Evolutionary conservation across 2,888 invertebrate genomes (phyloP).

Genomic region (Trachelus iudaicus): DNA sequence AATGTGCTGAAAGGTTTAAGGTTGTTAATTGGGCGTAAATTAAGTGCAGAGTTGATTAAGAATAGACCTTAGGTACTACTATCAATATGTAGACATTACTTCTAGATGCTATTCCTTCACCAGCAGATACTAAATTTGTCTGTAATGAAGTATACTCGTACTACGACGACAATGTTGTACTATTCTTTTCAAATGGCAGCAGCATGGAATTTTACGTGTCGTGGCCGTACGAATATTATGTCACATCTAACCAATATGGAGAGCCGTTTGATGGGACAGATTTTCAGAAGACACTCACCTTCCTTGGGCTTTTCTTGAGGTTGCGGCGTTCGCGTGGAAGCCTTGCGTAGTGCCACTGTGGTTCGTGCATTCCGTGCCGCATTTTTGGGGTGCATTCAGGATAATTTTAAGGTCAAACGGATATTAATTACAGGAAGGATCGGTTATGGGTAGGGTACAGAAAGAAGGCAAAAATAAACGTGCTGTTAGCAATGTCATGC

Average conservation of each 20-base stretch:
- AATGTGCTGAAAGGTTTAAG: constrained; percentile 21
- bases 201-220: background rate
- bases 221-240: background rate
- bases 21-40: background rate
- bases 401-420: constrained; percentile 19
- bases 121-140: background rate
- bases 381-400: constrained; percentile 43
- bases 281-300: constrained; percentile 55
- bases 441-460: constrained; percentile 20
- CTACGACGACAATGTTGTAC: background rate
- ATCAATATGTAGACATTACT: background rate
- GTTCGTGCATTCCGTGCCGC: constrained; percentile 64
- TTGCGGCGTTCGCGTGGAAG: constrained; percentile 61
- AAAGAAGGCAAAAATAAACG: constrained; percentile 59
- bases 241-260: background rate
- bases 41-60: background rate
- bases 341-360: constrained; percentile 62
- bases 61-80: background rate
- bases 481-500: constrained; percentile 63
- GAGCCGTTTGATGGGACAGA: background rate
- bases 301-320: constrained; percentile 63
- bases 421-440: constrained; percentile 9
- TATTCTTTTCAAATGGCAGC: background rate
- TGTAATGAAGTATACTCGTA: background rate
- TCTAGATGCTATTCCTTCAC: background rate